These are phyloP conservation scores for Choloepus hoffmanni DNA, from an alignment of 2,113 vertebrate genomes.

Conservation along the genomic window DNA sequence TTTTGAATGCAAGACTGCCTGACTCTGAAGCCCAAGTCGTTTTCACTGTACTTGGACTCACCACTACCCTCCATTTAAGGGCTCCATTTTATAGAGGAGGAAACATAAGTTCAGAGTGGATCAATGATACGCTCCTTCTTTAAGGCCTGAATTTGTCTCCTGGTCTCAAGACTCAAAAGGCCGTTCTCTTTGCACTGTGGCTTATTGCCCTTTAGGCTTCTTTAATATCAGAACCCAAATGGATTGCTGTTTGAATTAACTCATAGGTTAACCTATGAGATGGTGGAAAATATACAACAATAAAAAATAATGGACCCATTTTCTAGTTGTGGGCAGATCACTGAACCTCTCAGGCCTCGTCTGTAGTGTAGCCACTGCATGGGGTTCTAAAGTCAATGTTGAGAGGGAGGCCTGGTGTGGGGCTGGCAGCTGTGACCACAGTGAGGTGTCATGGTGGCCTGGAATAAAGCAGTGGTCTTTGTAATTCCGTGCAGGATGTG, in stretches of 20 bases:
- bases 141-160: not conserved
- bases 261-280: not conserved
- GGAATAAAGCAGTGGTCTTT: not conserved
- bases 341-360: not conserved
- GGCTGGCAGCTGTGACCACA: not conserved
- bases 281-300: not conserved
- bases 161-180: not conserved
- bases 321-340: not conserved
- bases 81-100: not conserved
- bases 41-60: not conserved
- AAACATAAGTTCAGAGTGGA: not conserved
- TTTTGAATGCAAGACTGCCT: not conserved
- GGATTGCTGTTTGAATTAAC: not conserved
- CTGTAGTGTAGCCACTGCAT: accelerated
- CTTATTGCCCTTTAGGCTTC: not conserved
- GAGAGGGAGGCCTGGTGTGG: not conserved
- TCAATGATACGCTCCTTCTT: not conserved
- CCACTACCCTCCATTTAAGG: not conserved
- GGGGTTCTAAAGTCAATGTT: not conserved
- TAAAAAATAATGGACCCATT: not conserved
- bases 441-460: accelerated
- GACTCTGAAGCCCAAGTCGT: not conserved
- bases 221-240: not conserved
- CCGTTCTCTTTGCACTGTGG: not conserved
- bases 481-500: not conserved